These are phyloP conservation scores for Pachliopta kotzebuea DNA, from an alignment of 2,888 invertebrate species.

Conservation along the genomic window DNA sequence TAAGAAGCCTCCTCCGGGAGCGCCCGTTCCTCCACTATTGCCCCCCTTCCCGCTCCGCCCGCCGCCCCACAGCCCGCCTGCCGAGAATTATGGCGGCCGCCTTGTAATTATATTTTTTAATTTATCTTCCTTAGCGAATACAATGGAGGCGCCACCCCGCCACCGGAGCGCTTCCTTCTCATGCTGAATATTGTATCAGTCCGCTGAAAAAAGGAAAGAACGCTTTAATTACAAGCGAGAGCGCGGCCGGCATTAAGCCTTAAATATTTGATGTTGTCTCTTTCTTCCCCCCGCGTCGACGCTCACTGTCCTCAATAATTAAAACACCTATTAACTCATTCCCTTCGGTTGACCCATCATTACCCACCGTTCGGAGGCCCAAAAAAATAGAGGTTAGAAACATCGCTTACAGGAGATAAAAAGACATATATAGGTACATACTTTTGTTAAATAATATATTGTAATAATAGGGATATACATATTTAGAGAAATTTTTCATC, in stretches of 20 bases:
- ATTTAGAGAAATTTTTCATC: too few species aligned
- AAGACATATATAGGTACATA: too few species aligned
- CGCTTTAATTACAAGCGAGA: constrained; percentile 80
- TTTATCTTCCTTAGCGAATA: constrained; percentile 85
- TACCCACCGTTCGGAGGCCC: constrained; percentile 56
- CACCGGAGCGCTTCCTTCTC: constrained; percentile 79
- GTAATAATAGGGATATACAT: too few species aligned
- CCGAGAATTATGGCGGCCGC: constrained; percentile 83
- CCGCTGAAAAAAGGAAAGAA: constrained; percentile 80
- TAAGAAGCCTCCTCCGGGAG: constrained; percentile 81
- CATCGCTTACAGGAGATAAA: background rate
- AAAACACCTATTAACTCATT: constrained; percentile 79
- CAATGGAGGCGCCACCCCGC: constrained; percentile 81
- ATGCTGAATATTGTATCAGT: constrained; percentile 81
- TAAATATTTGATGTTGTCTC: constrained; percentile 80
- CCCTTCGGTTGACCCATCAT: constrained; percentile 70
- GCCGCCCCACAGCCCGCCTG: constrained; percentile 64
- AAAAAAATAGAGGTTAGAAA: constrained; percentile 36
- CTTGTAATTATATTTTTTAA: constrained; percentile 86
- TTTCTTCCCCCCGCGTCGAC: constrained; percentile 52
- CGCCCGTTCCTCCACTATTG: constrained; percentile 76
- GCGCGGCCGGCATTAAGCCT: constrained; percentile 74
- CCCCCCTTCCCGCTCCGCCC: constrained; percentile 49
- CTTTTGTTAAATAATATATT: too few species aligned
- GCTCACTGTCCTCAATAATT: constrained; percentile 66